These are phyloP conservation scores for Mormyrops attenuatus DNA, from an alignment of 2,797 vertebrate species.

Conservation along the genomic window DNA sequence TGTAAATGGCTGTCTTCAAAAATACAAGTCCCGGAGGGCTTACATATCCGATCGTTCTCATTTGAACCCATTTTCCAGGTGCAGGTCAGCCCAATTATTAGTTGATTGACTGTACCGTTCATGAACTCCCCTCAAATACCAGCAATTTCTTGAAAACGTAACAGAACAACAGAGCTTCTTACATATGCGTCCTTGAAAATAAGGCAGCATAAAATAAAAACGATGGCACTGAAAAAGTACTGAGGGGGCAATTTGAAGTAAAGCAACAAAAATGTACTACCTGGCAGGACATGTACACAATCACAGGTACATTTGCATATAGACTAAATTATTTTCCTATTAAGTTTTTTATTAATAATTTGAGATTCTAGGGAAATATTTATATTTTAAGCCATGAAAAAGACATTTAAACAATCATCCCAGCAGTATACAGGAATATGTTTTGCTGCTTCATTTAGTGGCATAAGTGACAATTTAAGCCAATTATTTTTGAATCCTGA, in stretches of 20 bases:
- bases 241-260: background rate
- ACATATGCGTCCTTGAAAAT: background rate
- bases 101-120: background rate
- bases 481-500: slow-evolving; percentile 2
- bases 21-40: background rate
- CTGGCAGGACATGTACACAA: background rate
- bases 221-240: background rate
- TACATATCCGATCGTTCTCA: background rate
- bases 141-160: background rate
- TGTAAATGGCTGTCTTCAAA: background rate
- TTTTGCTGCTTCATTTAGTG: background rate
- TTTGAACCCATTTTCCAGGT: background rate
- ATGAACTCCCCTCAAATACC: background rate
- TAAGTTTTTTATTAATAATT: background rate
- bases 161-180: background rate
- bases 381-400: background rate
- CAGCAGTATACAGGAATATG: slow-evolving; percentile 3
- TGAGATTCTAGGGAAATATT: background rate
- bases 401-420: background rate
- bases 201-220: background rate
- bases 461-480: background rate
- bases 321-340: background rate
- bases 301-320: background rate
- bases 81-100: background rate
- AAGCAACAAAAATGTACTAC: background rate